phyloP scores from a whole-genome alignment of 2,888 invertebrate species.

The Sarcophaga subvicina region DNA sequence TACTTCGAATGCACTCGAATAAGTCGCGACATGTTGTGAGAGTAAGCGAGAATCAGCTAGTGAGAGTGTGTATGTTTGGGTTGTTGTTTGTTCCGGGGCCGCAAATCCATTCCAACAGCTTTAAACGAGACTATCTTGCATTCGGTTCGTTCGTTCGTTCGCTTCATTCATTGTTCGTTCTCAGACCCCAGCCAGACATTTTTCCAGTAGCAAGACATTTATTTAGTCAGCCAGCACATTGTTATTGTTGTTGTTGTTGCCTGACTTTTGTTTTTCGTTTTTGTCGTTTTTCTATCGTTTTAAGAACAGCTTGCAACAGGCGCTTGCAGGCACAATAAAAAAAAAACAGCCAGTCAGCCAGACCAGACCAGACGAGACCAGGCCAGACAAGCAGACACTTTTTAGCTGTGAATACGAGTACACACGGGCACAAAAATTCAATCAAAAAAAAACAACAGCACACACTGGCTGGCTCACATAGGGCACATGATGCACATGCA shows the following conservation, averaged over 20 bases:
- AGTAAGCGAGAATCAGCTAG: no score
- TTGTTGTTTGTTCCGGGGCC: conserved; percentile 47
- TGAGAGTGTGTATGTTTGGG: not conserved
- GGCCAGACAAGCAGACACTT: conserved; percentile 69
- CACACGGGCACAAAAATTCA: not conserved
- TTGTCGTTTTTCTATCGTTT: not conserved
- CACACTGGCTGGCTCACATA: conserved; percentile 43
- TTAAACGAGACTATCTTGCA: conserved; percentile 53
- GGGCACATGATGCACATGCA: conserved; percentile 42
- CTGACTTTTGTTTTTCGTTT: conserved; percentile 16
- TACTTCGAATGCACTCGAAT: conserved; percentile 62
- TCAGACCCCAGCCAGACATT: conserved; percentile 52
- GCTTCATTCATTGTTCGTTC: conserved; percentile 8
- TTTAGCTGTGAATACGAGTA: not conserved
- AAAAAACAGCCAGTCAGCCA: conserved; percentile 66
- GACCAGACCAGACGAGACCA: conserved; percentile 25
- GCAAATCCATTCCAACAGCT: conserved; percentile 54
- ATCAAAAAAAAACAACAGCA: conserved; percentile 2
- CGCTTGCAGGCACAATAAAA: conserved; percentile 57
- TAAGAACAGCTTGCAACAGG: conserved; percentile 68
- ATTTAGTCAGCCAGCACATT: conserved; percentile 60
- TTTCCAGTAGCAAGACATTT: conserved; percentile 54
- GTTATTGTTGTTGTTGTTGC: conserved; percentile 44
- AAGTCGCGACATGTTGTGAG: conserved; percentile 56
- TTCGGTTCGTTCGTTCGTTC: not conserved